Percentiles rank a stretch among this genome's conserved stretches.
These are phyloP conservation scores for Helogale parvula DNA, from an alignment of 2,113 vertebrate species.

Conservation along the genomic window DNA sequence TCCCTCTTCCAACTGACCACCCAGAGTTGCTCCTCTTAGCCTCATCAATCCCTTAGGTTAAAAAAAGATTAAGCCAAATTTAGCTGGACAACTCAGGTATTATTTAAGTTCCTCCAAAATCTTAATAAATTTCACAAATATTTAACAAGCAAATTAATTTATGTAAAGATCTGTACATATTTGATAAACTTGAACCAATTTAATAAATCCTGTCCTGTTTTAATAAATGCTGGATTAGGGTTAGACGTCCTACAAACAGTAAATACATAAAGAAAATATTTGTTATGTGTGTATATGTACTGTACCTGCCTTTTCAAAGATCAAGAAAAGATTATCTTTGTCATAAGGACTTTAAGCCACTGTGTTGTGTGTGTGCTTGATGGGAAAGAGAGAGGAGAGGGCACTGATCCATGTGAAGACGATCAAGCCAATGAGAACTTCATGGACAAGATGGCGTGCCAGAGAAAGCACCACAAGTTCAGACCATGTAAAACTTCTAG, in stretches of 20 bases:
- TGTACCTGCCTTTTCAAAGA: slow-evolving; percentile 74
- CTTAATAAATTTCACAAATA: slow-evolving; percentile 89
- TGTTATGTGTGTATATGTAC: slow-evolving; percentile 77
- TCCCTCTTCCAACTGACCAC: background rate
- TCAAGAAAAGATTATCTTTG: slow-evolving; percentile 73
- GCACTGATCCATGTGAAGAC: background rate
- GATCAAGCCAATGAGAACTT: background rate
- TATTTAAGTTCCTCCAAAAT: slow-evolving; percentile 84
- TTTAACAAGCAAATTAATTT: slow-evolving; percentile 88
- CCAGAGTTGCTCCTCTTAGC: background rate
- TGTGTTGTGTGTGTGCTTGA: background rate
- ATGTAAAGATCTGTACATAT: slow-evolving; percentile 88
- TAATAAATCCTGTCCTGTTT: slow-evolving; percentile 87
- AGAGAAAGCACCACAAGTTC: background rate
- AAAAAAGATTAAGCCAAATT: slow-evolving; percentile 46
- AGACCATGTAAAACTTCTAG: background rate
- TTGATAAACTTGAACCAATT: slow-evolving; percentile 89
- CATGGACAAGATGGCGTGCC: background rate
- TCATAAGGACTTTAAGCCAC: slow-evolving; percentile 63
- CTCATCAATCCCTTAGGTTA: background rate
- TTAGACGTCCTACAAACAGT: slow-evolving; percentile 85
- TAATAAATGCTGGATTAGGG: slow-evolving; percentile 89
- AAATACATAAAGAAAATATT: slow-evolving; percentile 86
- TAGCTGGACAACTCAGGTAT: slow-evolving; percentile 70
- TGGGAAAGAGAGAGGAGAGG: background rate